Percentiles rank a stretch among this genome's conserved stretches.
Evolutionary conservation across 2,797 vertebrate genomes (phyloP).

Genomic region (Neosalanx taihuensis): DNA sequence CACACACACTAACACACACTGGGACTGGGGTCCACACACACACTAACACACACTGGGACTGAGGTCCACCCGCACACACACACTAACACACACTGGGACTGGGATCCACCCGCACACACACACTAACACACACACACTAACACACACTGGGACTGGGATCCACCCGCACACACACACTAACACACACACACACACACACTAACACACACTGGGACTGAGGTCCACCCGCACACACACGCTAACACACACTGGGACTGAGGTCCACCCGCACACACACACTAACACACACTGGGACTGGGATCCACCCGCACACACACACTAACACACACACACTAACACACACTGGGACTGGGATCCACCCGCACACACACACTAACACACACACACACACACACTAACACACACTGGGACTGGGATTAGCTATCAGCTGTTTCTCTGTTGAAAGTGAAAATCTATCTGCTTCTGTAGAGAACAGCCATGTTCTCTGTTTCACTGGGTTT

Average conservation of each 20-base stretch:
- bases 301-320: too few species aligned
- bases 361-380: too few species aligned
- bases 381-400: not conserved
- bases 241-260: too few species aligned
- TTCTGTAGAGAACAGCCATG: constrained; percentile 27
- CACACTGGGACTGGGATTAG: not conserved
- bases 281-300: not conserved
- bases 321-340: not conserved
- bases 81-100: not conserved
- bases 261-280: not conserved
- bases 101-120: too few species aligned
- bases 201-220: not conserved
- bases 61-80: not conserved
- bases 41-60: too few species aligned
- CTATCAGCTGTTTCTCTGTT: constrained; percentile 27
- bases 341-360: too few species aligned
- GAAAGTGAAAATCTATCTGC: constrained; percentile 38
- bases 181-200: not conserved
- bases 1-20: not conserved
- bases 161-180: too few species aligned
- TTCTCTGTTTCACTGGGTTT: constrained; percentile 6
- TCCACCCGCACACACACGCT: not conserved
- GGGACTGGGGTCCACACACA: too few species aligned
- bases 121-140: not conserved
- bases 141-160: too few species aligned